A percentile compares a stretch with the other conserved stretches of the same genome.
phyloP scores from a whole-genome alignment of 2,797 vertebrate genomes.

The Cirrhinus molitorella region DNA sequence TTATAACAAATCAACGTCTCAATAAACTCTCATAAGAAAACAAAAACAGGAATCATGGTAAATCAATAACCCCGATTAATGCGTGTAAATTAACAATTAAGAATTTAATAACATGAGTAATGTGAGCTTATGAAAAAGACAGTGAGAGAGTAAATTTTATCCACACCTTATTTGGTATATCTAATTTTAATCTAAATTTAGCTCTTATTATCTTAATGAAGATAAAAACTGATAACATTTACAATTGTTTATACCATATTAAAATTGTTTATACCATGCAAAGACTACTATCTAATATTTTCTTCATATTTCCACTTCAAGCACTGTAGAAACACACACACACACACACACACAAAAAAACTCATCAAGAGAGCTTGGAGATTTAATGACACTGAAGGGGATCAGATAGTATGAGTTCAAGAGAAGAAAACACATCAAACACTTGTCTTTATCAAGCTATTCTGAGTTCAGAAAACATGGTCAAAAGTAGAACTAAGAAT shows the following conservation, averaged over 20 bases:
- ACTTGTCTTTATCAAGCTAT: slow-evolving; percentile 29
- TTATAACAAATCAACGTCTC: no score
- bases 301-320: neutral
- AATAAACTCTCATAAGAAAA: neutral
- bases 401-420: neutral
- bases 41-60: neutral
- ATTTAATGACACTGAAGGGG: slow-evolving; percentile 15
- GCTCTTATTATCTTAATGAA: neutral
- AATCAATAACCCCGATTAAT: neutral
- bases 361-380: neutral
- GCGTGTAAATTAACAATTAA: neutral
- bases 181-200: neutral
- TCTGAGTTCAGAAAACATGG: slow-evolving; percentile 2
- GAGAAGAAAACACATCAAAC: slow-evolving; percentile 31
- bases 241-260: neutral
- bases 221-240: neutral
- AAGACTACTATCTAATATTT: neutral
- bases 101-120: neutral
- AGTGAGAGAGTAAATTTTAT: neutral
- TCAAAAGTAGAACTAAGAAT: slow-evolving; percentile 19
- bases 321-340: neutral
- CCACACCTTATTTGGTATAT: neutral
- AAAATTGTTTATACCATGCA: neutral
- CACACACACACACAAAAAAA: neutral
- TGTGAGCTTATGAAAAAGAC: neutral